Conservation (phyloP, 2,113 vertebrate species). For the Macrotis lagotis region DNA sequence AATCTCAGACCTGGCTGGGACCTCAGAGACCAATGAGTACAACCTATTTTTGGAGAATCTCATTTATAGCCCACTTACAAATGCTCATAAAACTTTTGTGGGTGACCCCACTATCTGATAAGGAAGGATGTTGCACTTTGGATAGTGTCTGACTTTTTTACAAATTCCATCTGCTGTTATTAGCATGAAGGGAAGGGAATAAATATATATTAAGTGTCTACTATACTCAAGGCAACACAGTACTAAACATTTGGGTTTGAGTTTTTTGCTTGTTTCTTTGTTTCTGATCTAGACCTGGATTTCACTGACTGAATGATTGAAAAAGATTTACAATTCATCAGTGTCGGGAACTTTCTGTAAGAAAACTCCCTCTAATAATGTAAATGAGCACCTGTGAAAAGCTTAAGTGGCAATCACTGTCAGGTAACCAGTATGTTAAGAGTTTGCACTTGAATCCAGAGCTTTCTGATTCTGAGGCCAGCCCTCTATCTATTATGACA, state of each 20-base stretch:
- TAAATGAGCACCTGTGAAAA: neutral
- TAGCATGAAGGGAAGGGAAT: neutral
- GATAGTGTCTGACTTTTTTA: neutral
- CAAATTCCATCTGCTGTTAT: neutral
- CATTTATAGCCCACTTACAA: neutral
- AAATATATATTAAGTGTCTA: neutral
- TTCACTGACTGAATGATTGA: neutral
- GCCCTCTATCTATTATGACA: neutral
- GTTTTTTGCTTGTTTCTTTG: neutral
- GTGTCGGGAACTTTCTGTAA: neutral
- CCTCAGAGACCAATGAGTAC: neutral
- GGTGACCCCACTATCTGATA: neutral
- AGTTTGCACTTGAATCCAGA: neutral
- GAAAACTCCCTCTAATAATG: neutral
- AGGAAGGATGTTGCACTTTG: neutral
- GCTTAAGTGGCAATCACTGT: neutral
- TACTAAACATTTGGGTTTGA: neutral
- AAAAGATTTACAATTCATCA: neutral
- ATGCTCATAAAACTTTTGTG: neutral
- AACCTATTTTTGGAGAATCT: neutral
- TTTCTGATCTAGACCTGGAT: neutral
- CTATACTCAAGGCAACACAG: neutral
- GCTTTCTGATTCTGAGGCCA: neutral
- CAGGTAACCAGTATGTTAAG: neutral
- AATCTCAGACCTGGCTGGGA: neutral